Evolutionary conservation across 1,140 invertebrate genomes (phyloP).

Genomic region (Acromyrmex charruanus): DNA sequence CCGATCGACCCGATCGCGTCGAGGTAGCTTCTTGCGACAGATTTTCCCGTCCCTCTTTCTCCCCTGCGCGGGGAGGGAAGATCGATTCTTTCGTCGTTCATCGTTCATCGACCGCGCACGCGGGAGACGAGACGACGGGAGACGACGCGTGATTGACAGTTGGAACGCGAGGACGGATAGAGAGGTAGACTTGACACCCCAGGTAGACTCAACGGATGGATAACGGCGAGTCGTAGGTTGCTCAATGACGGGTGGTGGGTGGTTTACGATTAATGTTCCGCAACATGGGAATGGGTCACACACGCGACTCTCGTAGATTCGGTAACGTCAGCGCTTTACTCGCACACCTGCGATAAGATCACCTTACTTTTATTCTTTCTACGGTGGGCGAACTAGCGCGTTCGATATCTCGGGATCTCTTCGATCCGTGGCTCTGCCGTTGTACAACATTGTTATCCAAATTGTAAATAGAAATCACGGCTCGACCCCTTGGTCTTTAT

Average conservation of each 20-base stretch:
- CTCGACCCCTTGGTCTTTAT: constrained; percentile 27
- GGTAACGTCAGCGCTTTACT: background rate
- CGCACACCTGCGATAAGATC: background rate
- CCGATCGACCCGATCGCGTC: background rate
- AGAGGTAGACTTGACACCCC: background rate
- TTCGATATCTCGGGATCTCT: background rate
- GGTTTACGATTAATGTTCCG: background rate
- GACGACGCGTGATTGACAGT: constrained; percentile 23
- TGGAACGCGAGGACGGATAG: background rate
- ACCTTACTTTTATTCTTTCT: background rate
- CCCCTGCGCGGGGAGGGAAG: background rate
- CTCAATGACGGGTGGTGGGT: constrained; percentile 26
- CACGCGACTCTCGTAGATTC: background rate
- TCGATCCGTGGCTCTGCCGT: background rate
- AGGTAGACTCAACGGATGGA: background rate
- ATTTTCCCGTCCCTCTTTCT: background rate
- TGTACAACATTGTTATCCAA: background rate
- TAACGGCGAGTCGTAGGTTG: background rate
- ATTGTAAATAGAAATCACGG: background rate
- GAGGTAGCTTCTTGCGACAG: background rate
- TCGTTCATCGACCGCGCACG: constrained; percentile 9
- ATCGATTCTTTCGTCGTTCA: background rate
- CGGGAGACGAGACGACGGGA: background rate
- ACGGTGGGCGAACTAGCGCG: background rate
- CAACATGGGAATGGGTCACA: background rate